Evolutionary conservation across 2,888 invertebrate genomes (phyloP), one percentile per base, ranked within the genome.

Genomic region (Poecilus cupreus): DNA sequence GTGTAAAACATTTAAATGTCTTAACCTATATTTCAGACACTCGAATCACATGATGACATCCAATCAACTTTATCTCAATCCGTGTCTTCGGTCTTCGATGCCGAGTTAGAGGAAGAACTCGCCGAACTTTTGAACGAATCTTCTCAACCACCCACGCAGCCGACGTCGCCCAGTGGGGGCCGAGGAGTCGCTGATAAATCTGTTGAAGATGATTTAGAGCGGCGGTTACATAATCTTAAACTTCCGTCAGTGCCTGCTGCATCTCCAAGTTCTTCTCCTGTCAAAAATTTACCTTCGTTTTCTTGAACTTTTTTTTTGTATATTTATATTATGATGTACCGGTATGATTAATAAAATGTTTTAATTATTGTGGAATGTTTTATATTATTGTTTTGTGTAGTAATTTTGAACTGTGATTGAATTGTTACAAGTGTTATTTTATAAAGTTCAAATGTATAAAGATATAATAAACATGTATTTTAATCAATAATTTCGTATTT

Each of bases 51-150:
- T 60, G 89, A 90, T 68, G 93, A 93, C 83, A 89, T 93, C 54
- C 91, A 93, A 85, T 87, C 89, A 49, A 88, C 90, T 6, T 86
- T 94, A 78, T 89, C 92, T 0, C 90, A 90, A 13, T 87, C 91
- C 0, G 85, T 90, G 0, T 90, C 90, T 0, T 91, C 91, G 22
- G 87, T 89, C 3, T 92, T 92, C 82, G 92, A 93, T 22, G 87
- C 90, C 0, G 95, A 94, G 57, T 87, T 94, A 13, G 96, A 96
- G 86, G 89, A 92, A 5, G 94, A 95, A 87, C 87, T 95, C 51
- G 90, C 89, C 26, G 93, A 94, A 32, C 86, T 95, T 26, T 86
- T 95, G 68, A 87, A 85, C 24, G 80, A 82, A 76, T 20, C 74
- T n/a, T 72, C 79, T 20, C 68, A 64, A 26, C 54, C 80, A 39